phyloP scores from a whole-genome alignment of 37 sponge, comb jelly and placozoan species.

The Lycopodina hypogea region DNA sequence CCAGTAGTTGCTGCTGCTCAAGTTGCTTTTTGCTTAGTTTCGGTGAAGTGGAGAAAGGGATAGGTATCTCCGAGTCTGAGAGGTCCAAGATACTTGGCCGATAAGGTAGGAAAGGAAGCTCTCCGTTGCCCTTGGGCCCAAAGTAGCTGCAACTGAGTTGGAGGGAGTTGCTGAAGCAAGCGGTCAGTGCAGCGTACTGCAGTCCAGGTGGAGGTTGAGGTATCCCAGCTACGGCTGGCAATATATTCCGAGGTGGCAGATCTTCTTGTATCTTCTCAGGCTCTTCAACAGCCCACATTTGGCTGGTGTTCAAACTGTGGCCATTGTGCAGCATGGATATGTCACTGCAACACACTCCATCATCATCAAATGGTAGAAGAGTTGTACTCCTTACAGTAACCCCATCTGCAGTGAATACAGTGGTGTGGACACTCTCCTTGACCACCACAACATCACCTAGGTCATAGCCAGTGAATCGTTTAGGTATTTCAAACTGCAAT shows the following conservation, averaged over 20 bases:
- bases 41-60: slow-evolving; percentile 32
- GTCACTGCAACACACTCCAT: neutral
- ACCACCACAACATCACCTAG: slow-evolving; percentile 50
- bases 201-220: slow-evolving; percentile 44
- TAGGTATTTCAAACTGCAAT: slow-evolving; percentile 16
- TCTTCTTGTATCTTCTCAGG: neutral
- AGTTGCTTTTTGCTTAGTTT: slow-evolving; percentile 65
- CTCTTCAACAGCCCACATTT: neutral
- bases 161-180: slow-evolving; percentile 33
- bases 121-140: slow-evolving; percentile 70
- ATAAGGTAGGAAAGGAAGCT: slow-evolving; percentile 27
- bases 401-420: slow-evolving; percentile 52
- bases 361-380: neutral
- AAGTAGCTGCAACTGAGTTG: slow-evolving; percentile 46
- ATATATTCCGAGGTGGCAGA: neutral
- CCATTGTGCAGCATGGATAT: slow-evolving; percentile 33
- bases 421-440: slow-evolving; percentile 15
- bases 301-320: neutral
- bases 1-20: slow-evolving; percentile 49
- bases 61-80: neutral
- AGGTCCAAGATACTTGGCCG: slow-evolving; percentile 17
- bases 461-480: slow-evolving; percentile 53
- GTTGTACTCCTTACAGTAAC: slow-evolving; percentile 16
- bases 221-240: neutral
- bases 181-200: slow-evolving; percentile 18